phyloP scores from a whole-genome alignment of 2,888 invertebrate genomes.

The Drosophila conformis region DNA sequence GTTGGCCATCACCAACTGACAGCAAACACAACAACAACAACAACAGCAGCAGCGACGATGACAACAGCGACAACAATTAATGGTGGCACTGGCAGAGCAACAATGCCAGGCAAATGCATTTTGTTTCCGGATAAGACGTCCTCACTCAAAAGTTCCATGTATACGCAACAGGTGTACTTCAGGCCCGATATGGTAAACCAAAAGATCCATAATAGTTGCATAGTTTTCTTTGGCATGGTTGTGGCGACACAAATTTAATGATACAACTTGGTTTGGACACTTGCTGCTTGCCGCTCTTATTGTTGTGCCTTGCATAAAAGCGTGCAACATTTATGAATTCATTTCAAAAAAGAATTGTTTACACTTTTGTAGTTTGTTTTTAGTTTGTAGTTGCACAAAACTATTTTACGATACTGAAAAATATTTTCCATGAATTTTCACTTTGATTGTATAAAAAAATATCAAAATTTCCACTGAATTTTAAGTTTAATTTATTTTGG shows the following conservation, averaged over 20 bases:
- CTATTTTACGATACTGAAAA: not conserved
- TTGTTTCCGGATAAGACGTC: conserved; percentile 80
- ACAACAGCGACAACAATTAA: conserved; percentile 34
- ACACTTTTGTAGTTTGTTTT: conserved; percentile 16
- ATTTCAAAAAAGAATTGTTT: not conserved
- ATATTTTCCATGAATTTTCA: conserved; percentile 7
- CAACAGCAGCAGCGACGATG: conserved; percentile 21
- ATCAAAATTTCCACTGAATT: not conserved
- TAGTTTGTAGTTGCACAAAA: conserved; percentile 13
- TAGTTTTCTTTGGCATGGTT: conserved; percentile 70
- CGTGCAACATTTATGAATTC: not conserved
- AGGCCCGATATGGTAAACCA: conserved; percentile 82
- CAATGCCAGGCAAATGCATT: conserved; percentile 74
- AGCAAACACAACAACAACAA: conserved; percentile 30
- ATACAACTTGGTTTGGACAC: conserved; percentile 39
- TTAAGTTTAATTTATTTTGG: conserved; percentile 9
- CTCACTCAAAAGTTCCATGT: conserved; percentile 78
- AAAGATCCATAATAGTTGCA: conserved; percentile 36
- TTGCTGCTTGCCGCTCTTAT: not conserved
- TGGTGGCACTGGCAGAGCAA: conserved; percentile 33
- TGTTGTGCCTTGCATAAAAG: not conserved
- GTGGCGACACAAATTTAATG: conserved; percentile 32
- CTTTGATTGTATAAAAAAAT: not conserved
- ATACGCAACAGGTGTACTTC: conserved; percentile 80
- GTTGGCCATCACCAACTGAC: conserved; percentile 66